Evolutionary conservation across 2,113 vertebrate species (phyloP).

Genomic region (Dendropsophus ebraccatus): DNA sequence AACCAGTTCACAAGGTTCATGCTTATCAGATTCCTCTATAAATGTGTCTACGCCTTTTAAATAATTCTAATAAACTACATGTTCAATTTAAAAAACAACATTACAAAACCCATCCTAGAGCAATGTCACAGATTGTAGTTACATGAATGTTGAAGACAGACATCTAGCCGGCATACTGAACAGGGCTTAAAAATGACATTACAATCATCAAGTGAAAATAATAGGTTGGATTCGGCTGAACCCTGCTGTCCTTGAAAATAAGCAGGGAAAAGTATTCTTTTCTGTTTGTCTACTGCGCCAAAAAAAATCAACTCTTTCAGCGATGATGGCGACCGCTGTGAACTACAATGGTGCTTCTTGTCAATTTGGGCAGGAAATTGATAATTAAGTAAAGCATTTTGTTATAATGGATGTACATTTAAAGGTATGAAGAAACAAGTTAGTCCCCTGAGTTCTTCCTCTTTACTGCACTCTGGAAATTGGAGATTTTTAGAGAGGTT

Average conservation of each 20-base stretch:
- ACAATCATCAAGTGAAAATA: constrained; percentile 64
- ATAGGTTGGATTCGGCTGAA: constrained; percentile 45
- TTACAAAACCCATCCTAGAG: constrained; percentile 19
- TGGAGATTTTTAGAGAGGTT: no score
- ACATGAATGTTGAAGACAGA: constrained; percentile 1
- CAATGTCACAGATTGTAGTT: constrained; percentile 21
- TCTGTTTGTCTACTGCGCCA: constrained; percentile 18
- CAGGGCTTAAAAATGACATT: constrained; percentile 39
- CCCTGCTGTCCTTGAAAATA: constrained; percentile 36
- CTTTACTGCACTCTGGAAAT: no score
- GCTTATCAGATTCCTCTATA: neutral
- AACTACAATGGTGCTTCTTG: neutral
- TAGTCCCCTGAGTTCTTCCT: no score
- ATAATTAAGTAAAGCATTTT: constrained; percentile 26
- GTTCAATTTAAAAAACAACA: constrained; percentile 2
- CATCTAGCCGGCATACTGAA: constrained; percentile 15
- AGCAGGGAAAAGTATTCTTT: constrained; percentile 4
- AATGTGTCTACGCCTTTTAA: neutral
- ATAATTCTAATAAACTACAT: constrained; percentile 14
- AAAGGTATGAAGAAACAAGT: neutral
- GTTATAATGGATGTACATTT: neutral
- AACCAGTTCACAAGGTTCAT: neutral
- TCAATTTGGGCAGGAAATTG: neutral
- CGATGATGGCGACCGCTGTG: neutral
- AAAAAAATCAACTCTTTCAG: neutral